A percentile compares a stretch with the other conserved stretches of the same genome.
These are phyloP conservation scores for Miniopterus natalensis DNA, from an alignment of 2,113 vertebrate species.

Conservation along the genomic window DNA sequence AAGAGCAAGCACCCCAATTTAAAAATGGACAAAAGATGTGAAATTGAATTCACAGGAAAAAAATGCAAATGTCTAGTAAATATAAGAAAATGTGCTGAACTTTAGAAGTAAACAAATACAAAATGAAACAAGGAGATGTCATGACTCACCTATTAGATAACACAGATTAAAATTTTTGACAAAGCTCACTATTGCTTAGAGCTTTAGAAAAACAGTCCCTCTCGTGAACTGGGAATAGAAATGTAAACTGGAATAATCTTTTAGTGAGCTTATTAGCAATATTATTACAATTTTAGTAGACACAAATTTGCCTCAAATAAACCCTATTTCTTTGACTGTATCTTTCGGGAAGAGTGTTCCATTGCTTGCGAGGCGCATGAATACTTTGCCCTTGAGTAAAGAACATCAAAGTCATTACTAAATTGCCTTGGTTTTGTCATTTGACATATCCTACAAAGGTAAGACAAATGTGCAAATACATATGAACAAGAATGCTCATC, in stretches of 20 bases:
- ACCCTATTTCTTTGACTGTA: not conserved
- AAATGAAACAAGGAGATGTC: not conserved
- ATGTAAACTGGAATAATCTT: not conserved
- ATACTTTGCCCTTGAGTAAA: not conserved
- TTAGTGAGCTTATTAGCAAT: not conserved
- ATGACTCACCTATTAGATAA: not conserved
- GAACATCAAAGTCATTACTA: not conserved
- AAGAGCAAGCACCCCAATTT: not conserved
- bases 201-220: not conserved
- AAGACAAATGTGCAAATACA: not conserved
- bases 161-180: not conserved
- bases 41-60: constrained; percentile 5
- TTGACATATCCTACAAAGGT: not conserved
- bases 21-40: not conserved
- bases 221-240: not conserved
- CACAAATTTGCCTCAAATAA: not conserved
- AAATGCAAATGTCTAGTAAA: not conserved
- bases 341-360: not conserved
- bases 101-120: not conserved
- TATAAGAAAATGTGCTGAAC: not conserved
- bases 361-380: not conserved
- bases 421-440: not conserved
- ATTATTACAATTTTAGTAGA: not conserved
- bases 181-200: not conserved
- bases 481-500: not conserved